These are phyloP conservation scores for Sapajus apella DNA, from an alignment of 2,113 vertebrate species.

Conservation along the genomic window DNA sequence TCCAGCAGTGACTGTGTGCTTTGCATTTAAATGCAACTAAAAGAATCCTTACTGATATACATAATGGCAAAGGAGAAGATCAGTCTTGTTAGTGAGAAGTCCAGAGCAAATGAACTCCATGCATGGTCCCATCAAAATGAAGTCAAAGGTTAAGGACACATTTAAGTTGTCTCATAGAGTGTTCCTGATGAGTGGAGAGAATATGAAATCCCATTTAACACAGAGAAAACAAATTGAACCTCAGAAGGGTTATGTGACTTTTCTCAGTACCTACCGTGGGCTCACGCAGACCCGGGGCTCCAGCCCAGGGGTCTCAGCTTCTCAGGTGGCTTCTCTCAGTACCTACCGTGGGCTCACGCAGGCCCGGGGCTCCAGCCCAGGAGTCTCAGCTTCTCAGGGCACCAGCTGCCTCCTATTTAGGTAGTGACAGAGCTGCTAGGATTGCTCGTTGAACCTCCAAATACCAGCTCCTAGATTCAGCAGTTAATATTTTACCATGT, in stretches of 20 bases:
- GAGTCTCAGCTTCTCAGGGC: neutral
- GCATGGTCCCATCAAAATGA: neutral
- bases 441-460: neutral
- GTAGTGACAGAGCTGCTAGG: neutral
- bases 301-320: neutral
- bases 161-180: neutral
- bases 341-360: neutral
- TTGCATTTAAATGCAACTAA: neutral
- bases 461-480: neutral
- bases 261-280: neutral
- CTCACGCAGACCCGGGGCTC: neutral
- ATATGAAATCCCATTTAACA: neutral
- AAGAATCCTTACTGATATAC: neutral
- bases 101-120: neutral
- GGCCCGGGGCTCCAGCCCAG: neutral
- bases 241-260: neutral
- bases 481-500: neutral
- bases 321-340: neutral
- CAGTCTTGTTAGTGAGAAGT: neutral
- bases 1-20: neutral
- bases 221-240: neutral
- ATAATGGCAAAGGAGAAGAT: neutral
- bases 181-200: neutral
- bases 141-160: neutral
- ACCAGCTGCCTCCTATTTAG: neutral